Evolutionary conservation across 1,140 invertebrate species (phyloP).

Genomic region (Psix sp.): DNA sequence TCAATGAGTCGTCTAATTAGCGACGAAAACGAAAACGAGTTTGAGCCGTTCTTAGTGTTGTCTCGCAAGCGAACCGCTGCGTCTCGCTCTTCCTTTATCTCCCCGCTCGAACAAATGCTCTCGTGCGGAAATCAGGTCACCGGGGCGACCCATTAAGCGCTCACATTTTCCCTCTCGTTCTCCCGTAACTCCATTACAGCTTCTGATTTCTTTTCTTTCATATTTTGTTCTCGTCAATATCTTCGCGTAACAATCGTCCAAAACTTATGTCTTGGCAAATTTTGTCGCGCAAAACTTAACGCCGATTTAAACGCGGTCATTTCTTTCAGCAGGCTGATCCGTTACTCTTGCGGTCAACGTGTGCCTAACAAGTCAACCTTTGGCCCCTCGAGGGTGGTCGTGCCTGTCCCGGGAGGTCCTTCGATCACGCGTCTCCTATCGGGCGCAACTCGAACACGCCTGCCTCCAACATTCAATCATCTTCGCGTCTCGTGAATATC

Average conservation of each 20-base stretch:
- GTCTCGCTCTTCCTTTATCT: slow-evolving; percentile 42
- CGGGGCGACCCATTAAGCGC: slow-evolving; percentile 63
- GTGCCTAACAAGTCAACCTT: slow-evolving; percentile 71
- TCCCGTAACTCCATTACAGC: background rate
- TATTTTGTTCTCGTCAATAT: too few species aligned
- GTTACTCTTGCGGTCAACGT: slow-evolving; percentile 64
- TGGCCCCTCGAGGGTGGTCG: slow-evolving; percentile 72
- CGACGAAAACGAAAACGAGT: slow-evolving; percentile 79
- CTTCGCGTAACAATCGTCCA: too few species aligned
- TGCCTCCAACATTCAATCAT: slow-evolving; percentile 72
- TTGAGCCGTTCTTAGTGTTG: slow-evolving; percentile 72
- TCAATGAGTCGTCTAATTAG: slow-evolving; percentile 78
- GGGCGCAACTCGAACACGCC: slow-evolving; percentile 68
- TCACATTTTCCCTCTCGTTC: slow-evolving; percentile 25
- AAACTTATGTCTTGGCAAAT: too few species aligned
- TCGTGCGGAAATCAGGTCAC: slow-evolving; percentile 67
- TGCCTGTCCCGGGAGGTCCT: slow-evolving; percentile 67
- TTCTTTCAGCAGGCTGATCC: slow-evolving; percentile 43
- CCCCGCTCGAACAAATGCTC: slow-evolving; percentile 38
- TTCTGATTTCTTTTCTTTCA: background rate
- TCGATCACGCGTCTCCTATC: slow-evolving; percentile 70
- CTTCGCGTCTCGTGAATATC: too few species aligned
- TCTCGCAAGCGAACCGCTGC: slow-evolving; percentile 44
- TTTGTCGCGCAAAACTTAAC: too few species aligned
- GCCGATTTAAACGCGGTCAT: slow-evolving; percentile 42